A percentile compares a stretch with the other conserved stretches of the same genome.
Conservation (phyloP, 2,888 invertebrate species). For the Noctua pronuba region DNA sequence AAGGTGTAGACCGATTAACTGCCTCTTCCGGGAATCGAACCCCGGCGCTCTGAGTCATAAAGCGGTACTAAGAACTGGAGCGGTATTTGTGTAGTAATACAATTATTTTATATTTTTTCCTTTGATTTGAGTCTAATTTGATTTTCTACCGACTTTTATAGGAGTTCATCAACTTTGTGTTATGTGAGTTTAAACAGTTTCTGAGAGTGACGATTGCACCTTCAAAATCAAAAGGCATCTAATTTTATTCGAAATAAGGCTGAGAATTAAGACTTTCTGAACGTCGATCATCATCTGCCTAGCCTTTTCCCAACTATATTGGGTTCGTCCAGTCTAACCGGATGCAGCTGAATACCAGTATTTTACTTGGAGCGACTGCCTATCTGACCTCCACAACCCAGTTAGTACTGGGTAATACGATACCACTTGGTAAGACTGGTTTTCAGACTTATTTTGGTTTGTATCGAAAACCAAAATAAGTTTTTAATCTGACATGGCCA, state of each 20-base stretch:
- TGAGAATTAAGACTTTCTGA: no score
- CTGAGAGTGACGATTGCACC: not conserved
- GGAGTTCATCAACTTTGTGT: constrained; percentile 12
- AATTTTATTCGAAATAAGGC: not conserved
- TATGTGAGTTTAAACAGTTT: not conserved
- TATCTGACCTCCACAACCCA: no score
- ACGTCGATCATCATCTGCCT: no score
- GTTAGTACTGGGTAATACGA: no score
- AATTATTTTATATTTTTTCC: constrained; percentile 55
- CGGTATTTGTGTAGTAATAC: constrained; percentile 62
- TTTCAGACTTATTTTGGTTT: no score
- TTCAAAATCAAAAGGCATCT: not conserved
- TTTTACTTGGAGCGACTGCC: no score
- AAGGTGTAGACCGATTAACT: constrained; percentile 64
- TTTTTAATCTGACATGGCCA: no score
- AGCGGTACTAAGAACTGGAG: constrained; percentile 69
- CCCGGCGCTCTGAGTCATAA: constrained; percentile 71
- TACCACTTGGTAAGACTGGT: no score
- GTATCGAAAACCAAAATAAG: no score
- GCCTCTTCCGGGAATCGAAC: constrained; percentile 72
- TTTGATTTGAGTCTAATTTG: constrained; percentile 50
- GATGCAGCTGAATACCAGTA: no score
- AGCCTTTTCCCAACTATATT: no score
- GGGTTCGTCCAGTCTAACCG: no score
- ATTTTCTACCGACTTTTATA: constrained; percentile 55